phyloP scores from a whole-genome alignment of 64 coral and sea anemone species.

The Porites lutea region DNA sequence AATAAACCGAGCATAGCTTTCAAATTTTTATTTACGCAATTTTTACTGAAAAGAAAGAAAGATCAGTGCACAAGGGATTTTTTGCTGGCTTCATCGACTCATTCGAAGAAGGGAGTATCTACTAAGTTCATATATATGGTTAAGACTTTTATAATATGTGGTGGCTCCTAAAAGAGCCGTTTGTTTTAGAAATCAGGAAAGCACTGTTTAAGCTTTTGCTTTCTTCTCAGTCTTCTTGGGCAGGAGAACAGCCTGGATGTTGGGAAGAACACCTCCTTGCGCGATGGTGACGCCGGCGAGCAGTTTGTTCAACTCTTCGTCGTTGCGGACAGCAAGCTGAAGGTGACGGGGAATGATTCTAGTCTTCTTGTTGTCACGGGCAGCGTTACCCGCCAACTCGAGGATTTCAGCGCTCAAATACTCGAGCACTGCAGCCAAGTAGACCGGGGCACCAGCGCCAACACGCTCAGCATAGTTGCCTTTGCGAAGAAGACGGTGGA shows the following conservation, averaged over 20 bases:
- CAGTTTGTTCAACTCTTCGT: slow-evolving; percentile 20
- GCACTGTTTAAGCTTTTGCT: not conserved
- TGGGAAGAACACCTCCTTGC: slow-evolving; percentile 12
- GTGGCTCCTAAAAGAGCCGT: no score
- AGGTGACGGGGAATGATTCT: slow-evolving; percentile 21
- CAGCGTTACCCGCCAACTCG: slow-evolving; percentile 15
- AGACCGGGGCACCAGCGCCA: slow-evolving; percentile 9
- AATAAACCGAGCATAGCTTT: no score
- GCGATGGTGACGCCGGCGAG: slow-evolving; percentile 21
- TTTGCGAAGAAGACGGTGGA: slow-evolving; percentile 18
- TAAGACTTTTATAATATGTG: no score
- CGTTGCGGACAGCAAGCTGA: slow-evolving; percentile 10
- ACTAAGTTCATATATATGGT: no score
- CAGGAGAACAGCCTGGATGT: slow-evolving; percentile 10
- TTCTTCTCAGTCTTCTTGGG: slow-evolving; percentile 20
- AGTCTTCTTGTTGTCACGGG: slow-evolving; percentile 14
- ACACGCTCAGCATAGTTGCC: not conserved
- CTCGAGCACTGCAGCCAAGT: slow-evolving; percentile 3
- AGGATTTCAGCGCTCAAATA: slow-evolving; percentile 13
- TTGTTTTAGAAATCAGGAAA: no score
- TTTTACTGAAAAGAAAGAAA: no score
- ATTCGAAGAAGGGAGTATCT: no score
- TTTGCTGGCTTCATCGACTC: no score
- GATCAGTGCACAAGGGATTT: no score
- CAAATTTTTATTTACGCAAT: no score